Evolutionary conservation across 2,113 vertebrate genomes (phyloP).

Genomic region (Pangasianodon gigas): DNA sequence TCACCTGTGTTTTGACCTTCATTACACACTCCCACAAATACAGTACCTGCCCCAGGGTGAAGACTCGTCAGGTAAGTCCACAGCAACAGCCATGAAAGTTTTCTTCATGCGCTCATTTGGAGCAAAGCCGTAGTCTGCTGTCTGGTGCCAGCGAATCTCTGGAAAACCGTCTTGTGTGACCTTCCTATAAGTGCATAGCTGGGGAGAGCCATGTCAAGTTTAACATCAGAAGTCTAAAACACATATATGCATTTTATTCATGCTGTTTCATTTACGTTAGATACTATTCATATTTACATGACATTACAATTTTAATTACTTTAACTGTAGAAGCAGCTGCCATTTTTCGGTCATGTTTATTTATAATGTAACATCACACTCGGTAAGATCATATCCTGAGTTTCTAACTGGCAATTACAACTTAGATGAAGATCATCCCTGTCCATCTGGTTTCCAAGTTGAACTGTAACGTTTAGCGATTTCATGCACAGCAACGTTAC

Average conservation of each 20-base stretch:
- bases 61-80: conserved; percentile 81
- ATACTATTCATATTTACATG: background rate
- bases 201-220: conserved; percentile 1
- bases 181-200: conserved; percentile 76
- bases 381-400: background rate
- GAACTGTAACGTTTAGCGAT: no score
- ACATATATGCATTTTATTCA: background rate
- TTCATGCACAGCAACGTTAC: no score
- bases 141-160: conserved; percentile 91
- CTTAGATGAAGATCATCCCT: background rate
- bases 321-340: background rate
- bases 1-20: background rate
- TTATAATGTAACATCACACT: background rate
- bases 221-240: background rate
- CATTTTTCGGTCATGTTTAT: background rate
- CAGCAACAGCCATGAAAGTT: conserved; percentile 89
- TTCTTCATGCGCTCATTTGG: conserved; percentile 82
- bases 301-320: background rate
- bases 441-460: no score
- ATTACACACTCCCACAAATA: background rate
- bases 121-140: conserved; percentile 78
- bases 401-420: background rate
- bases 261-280: background rate
- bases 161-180: conserved; percentile 64
- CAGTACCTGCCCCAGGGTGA: conserved; percentile 81